Base-by-base conservation (phyloP, 2,113 vertebrate genomes). In the Chaenogobius annularis region DNA sequence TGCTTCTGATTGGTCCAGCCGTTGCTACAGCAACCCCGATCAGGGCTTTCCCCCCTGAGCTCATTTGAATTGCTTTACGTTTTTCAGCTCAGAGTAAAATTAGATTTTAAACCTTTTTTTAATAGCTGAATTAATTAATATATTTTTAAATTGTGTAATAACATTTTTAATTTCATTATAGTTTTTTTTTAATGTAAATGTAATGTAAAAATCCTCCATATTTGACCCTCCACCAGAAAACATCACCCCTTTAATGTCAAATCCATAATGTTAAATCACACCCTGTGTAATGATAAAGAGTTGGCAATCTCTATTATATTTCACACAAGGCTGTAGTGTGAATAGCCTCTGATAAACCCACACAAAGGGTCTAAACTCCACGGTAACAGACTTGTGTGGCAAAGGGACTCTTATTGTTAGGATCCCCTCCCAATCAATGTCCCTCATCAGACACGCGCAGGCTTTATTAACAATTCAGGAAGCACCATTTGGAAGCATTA, bases 401-500 rank as follows among this genome's bases (percentile, higher is more conserved):
- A 83, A 69, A 76, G 77, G 86, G 85, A 62, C 70, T 80, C 68
- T 10, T 72, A 80, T 83, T 87, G 87, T 88, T 87, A 50, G 7
- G 6, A 7, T 23, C 84, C 79, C 5, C 72, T 35, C 17, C 80
- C 72, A 80, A 88, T 89, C 84, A 88, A 87, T 90, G 86, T 75
- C 79, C 37, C 84, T 81, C 87, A 85, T 83, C 82, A 74, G 73
- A n/a, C 73, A 70, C 75, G 73, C 59, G 59, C 70, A 10, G 50
- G 50, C 50, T 89, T 87, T 87, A 85, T 90, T 90, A 89, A 89
- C 81, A 77, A 87, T 89, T 83, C 89, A 89, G 78, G 84, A 85
- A 79, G 82, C 69, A 66, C 77, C 81, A 48, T 74, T 86, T 73
- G 66, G 77, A 78, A 61, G 77, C 74, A 90, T 87, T 72, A 88